phyloP scores from a whole-genome alignment of 2,797 vertebrate species.

The Mormyrops boulengeri region DNA sequence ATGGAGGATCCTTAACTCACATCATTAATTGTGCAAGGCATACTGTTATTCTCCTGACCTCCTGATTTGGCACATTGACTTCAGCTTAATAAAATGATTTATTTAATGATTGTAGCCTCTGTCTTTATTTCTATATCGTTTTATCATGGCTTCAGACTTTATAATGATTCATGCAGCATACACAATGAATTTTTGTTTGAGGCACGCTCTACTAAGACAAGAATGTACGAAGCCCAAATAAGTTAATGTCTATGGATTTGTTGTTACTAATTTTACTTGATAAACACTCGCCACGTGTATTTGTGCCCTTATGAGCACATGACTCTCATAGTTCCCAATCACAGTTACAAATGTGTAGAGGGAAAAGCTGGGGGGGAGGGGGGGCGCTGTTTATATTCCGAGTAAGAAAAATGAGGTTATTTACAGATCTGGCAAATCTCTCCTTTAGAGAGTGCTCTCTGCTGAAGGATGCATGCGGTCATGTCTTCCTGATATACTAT shows the following conservation, averaged over 20 bases:
- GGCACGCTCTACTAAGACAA: neutral
- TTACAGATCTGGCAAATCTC: constrained; percentile 8
- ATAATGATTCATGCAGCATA: neutral
- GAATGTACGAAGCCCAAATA: neutral
- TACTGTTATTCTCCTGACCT: neutral
- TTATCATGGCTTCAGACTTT: neutral
- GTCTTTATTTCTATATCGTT: neutral
- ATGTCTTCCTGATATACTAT: constrained; percentile 9
- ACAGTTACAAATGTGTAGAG: neutral
- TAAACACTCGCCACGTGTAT: neutral
- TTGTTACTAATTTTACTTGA: neutral
- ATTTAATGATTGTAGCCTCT: neutral
- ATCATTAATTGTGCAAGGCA: neutral
- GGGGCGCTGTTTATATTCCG: neutral
- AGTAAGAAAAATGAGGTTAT: constrained; percentile 7
- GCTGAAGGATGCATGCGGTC: constrained; percentile 3
- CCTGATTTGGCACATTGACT: neutral
- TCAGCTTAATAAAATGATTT: neutral
- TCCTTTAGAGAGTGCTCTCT: neutral
- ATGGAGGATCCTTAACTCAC: neutral
- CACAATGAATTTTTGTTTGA: neutral
- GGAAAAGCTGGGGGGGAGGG: neutral
- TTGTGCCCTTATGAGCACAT: neutral
- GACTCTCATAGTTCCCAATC: neutral
- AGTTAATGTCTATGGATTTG: neutral